Base-by-base conservation (phyloP, 2,888 invertebrate genomes). In the Patella ulyssiponensis region DNA sequence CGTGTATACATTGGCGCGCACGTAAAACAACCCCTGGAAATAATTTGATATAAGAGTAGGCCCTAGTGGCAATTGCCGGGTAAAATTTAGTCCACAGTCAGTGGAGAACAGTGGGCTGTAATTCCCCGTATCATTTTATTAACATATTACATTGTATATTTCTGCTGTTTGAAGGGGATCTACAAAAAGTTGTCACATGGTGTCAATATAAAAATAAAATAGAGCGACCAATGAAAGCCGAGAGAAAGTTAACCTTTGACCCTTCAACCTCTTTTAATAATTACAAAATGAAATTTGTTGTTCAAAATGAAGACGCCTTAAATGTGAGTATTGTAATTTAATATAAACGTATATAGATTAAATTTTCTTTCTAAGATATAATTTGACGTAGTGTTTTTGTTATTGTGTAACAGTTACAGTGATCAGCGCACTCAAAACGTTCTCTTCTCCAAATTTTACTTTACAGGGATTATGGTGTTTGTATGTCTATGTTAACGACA, bases 391-490 rank as follows among this genome's bases (percentile, higher is more conserved):
- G 27, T 27, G 27, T 27, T 27, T 27, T 27, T 3, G 3, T 27
- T 27, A 27, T 27, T 3, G 3, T 27, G 1, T 27, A 27, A 27
- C 27, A 27, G 27, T 27, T 27, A 27, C 0, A 27, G 27, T 27
- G 3, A 3, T 27, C 27, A 27, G 27, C 27, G 27, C 27, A 1
- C 27, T 27, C 2, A 27, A 27, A 27, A 27, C 27, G 27, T 27
- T 27, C 3, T 27, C 27, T 27, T 27, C 27, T 27, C 27, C 27
- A 27, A 27, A 27, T 27, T 27, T 27, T 53, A 51, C 69, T 3
- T 70, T 80, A 27, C 80, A 87, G 87, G 80, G 79, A 14, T 81
- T 85, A 20, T 81, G 80, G 79, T 85, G 85, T 74, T 70, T 87
- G 70, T 53, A 56, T 23, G 82, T 84, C 7, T 83, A 77, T 77